Percentiles rank a stretch among this genome's conserved stretches.
Evolutionary conservation across 2,113 vertebrate genomes (phyloP).

Genomic region (Collichthys lucidus): DNA sequence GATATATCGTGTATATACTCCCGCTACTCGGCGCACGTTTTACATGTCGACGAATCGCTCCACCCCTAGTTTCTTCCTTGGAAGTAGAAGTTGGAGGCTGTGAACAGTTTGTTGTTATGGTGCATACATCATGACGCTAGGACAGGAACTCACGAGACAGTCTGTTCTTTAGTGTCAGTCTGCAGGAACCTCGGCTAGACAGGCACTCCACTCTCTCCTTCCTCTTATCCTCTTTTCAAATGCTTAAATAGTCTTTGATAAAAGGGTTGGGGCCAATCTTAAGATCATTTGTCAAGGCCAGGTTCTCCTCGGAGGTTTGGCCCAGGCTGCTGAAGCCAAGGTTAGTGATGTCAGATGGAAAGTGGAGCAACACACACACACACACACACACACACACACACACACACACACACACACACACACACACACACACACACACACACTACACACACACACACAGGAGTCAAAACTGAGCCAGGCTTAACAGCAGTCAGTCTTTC

Average conservation of each 20-base stretch:
- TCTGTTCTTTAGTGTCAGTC: no score
- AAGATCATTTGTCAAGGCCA: not conserved
- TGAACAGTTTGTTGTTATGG: not conserved
- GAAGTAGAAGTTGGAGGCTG: not conserved
- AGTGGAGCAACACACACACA: not conserved
- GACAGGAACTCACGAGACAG: not conserved
- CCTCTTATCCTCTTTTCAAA: not conserved
- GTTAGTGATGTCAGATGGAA: slow-evolving; percentile 22
- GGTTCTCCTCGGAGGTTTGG: not conserved
- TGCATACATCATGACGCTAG: not conserved
- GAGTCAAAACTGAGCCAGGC: not conserved
- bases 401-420: no score
- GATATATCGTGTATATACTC: no score
- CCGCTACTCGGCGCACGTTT: no score
- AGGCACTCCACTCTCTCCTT: not conserved
- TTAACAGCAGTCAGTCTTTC: slow-evolving; percentile 2
- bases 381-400: no score
- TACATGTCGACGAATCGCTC: no score
- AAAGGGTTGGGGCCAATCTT: not conserved
- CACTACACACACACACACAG: no score
- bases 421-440: no score
- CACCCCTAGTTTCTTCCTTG: not conserved
- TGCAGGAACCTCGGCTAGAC: not conserved
- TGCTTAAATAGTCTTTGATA: not conserved
- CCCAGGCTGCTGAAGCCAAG: slow-evolving; percentile 11